Conservation (phyloP, 2,113 vertebrate species). For the Camelus dromedarius region DNA sequence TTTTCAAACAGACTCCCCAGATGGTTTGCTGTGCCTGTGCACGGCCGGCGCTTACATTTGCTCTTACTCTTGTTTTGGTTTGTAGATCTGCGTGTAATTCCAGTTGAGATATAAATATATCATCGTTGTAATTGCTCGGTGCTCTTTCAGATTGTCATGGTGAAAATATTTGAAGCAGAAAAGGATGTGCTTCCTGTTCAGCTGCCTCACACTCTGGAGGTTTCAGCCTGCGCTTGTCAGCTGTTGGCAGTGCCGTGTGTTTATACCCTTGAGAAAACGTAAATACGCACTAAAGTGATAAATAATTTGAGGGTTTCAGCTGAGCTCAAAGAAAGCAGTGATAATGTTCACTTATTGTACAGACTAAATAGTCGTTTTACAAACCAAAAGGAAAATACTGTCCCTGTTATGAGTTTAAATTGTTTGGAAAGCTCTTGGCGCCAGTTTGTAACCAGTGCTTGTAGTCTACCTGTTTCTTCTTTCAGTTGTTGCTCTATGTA, state of each 20-base stretch:
- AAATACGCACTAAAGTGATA: not conserved
- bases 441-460: not conserved
- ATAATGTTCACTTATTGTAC: not conserved
- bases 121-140: not conserved
- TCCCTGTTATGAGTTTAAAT: not conserved
- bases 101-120: slow-evolving; percentile 17
- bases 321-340: not conserved
- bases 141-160: slow-evolving; percentile 39
- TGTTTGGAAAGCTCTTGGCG: not conserved
- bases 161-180: slow-evolving; percentile 53
- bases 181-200: slow-evolving; percentile 59
- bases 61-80: not conserved
- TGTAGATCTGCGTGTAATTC: slow-evolving; percentile 10
- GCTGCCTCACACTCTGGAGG: not conserved
- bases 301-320: not conserved
- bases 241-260: not conserved
- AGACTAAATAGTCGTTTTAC: not conserved
- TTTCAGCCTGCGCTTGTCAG: not conserved
- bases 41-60: fast-evolving
- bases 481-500: not conserved
- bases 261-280: not conserved
- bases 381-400: not conserved
- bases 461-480: not conserved
- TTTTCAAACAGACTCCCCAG: not conserved
- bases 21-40: not conserved